A percentile compares a stretch with the other conserved stretches of the same genome.
These are phyloP conservation scores for Ctenicera cuprea DNA, from an alignment of 2,888 invertebrate genomes.

Conservation along the genomic window DNA sequence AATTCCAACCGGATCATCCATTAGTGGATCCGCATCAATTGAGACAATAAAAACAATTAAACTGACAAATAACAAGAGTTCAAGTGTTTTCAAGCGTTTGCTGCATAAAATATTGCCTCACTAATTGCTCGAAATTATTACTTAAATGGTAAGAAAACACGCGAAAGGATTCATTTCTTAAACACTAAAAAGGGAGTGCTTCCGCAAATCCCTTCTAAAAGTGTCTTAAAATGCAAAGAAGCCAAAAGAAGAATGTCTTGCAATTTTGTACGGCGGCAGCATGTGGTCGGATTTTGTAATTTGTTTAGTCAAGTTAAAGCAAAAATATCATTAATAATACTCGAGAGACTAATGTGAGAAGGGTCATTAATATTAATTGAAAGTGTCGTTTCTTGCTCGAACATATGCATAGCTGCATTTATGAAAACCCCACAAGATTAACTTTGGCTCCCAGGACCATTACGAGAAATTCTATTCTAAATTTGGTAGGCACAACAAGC, in stretches of 20 bases:
- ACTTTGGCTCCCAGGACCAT: constrained; percentile 1
- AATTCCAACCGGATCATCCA: constrained; percentile 35
- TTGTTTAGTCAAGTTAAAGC: constrained; percentile 26
- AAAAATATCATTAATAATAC: constrained; percentile 29
- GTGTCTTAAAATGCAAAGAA: neutral
- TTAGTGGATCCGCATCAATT: constrained; percentile 35
- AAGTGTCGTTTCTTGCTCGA: constrained; percentile 4
- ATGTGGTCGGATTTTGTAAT: constrained; percentile 18
- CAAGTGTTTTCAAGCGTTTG: constrained; percentile 22
- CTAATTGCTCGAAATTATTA: constrained; percentile 18
- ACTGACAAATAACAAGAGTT: constrained; percentile 26
- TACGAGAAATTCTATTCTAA: constrained; percentile 1
- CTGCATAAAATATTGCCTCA: constrained; percentile 22
- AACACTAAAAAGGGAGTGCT: neutral
- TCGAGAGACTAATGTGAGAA: neutral
- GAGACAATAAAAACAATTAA: constrained; percentile 38
- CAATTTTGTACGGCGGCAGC: constrained; percentile 12
- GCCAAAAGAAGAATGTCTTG: neutral
- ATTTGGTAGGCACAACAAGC: neutral
- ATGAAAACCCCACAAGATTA: constrained; percentile 1
- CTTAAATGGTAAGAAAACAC: constrained; percentile 11
- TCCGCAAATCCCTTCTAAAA: neutral
- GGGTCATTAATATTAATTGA: constrained; percentile 29
- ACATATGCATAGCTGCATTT: constrained; percentile 16
- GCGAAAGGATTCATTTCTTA: neutral